Evolutionary conservation across 1,140 invertebrate species (phyloP), one percentile per base, ranked within the genome.

Genomic region (Anadara kagoshimensis): DNA sequence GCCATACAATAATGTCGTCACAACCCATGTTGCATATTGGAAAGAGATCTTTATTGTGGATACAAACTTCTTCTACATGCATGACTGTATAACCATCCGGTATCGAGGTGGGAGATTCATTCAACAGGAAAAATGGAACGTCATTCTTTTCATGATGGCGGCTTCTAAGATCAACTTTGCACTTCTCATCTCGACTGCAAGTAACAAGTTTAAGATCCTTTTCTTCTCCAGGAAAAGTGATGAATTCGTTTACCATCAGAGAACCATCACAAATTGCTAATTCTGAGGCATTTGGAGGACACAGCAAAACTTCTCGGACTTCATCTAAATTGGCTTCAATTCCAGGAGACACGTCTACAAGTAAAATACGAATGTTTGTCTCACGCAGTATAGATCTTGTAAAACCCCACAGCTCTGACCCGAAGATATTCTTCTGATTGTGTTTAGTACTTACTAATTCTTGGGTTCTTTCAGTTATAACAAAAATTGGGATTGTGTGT

Each of bases 361-460:
- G 49, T 10, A 36, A 51, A 8, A 69, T 5, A 26, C 61, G 54
- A 12, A 69, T 61, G 43, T 45, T 58, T 22, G 49, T 47, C 24
- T 69, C 67, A 5, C 43, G 41, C 0, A 69, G 45, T 10, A 69
- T 54, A 22, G 67, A 49, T 41, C 67, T n/a, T 7, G 56, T 47
- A 8, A 69, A 24, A 20, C 67, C 67, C 67, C 67, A 69, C 5
- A 69, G 24, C 29, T 69, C 36, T 14, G 67, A 69, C 11, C 67
- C 67, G 3, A 69, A 14, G n/a, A 69, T 18, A 61, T 69, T 69
- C 4, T 58, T 18, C 1, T 41, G 44, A 12, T 10, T 10, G n/a
- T n/a, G n/a, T 20, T 22, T 26, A 5, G 36, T 14, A 43, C 51
- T 36, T 0, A 51, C 7, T n/a, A n/a, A n/a, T 51, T 22, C 1